A percentile compares a stretch with the other conserved stretches of the same genome.
Evolutionary conservation across 2,113 vertebrate species (phyloP).

Genomic region (Alectura lathami): DNA sequence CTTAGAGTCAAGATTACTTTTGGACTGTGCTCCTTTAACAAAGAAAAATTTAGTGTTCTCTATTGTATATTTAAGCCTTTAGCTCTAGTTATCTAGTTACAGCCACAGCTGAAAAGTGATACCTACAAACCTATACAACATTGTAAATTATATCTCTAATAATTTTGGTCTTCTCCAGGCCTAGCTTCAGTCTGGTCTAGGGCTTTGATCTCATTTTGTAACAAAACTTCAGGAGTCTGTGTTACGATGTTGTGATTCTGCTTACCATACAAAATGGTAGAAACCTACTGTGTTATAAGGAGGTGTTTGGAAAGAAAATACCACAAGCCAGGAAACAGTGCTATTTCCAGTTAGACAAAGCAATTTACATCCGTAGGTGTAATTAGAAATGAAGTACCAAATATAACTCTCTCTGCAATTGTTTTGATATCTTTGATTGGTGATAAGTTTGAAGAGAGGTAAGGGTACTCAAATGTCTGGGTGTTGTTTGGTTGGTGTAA

Average conservation of each 20-base stretch:
- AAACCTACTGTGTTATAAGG: not conserved
- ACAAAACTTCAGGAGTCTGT: not conserved
- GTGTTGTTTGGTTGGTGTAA: not conserved
- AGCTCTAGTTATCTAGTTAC: not conserved
- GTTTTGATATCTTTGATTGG: conserved; percentile 11
- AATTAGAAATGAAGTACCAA: not conserved
- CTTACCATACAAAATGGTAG: not conserved
- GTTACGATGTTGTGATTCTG: not conserved
- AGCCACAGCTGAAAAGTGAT: not conserved
- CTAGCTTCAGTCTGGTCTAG: not conserved
- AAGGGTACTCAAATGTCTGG: not conserved
- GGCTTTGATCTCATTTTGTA: not conserved
- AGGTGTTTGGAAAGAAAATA: fast-evolving
- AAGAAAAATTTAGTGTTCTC: not conserved
- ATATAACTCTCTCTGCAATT: not conserved
- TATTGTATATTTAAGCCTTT: not conserved
- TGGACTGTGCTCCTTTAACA: not conserved
- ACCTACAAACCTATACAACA: not conserved
- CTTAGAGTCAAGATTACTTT: not conserved
- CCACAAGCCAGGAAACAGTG: not conserved
- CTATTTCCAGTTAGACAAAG: not conserved
- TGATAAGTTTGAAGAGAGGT: not conserved
- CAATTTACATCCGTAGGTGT: not conserved
- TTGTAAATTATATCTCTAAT: not conserved
- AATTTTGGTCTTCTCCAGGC: not conserved